These are phyloP conservation scores for human (Homo sapiens) DNA, from an alignment of 2,113 vertebrate genomes.

Conservation along the genomic window GRCh38 chr15:33425001-33425500, in stretches of 20 bases:
- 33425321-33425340: background rate
- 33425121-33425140: background rate
- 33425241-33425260: conserved; percentile 46
- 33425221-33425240: conserved; percentile 32
- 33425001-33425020: background rate
- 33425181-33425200: conserved; percentile 15
- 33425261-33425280: conserved; percentile 36
- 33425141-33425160: conserved; percentile 37
- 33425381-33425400: conserved; percentile 44
- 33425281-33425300: conserved; percentile 39
- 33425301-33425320: background rate
- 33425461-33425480: conserved; percentile 37
- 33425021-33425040: background rate
- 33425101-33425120: background rate
- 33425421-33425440: conserved; percentile 26
- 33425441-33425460: conserved; percentile 45
- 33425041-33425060: background rate
- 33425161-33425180: conserved; percentile 8
- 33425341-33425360: conserved; percentile 15
- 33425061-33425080: background rate
- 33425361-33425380: background rate
- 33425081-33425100: background rate
- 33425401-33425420: background rate
- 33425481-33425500: background rate
- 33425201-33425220: background rate